Evolutionary conservation across 2,113 vertebrate species (phyloP), one percentile per base, ranked within the genome.

Genomic region (Mesocricetus auratus): DNA sequence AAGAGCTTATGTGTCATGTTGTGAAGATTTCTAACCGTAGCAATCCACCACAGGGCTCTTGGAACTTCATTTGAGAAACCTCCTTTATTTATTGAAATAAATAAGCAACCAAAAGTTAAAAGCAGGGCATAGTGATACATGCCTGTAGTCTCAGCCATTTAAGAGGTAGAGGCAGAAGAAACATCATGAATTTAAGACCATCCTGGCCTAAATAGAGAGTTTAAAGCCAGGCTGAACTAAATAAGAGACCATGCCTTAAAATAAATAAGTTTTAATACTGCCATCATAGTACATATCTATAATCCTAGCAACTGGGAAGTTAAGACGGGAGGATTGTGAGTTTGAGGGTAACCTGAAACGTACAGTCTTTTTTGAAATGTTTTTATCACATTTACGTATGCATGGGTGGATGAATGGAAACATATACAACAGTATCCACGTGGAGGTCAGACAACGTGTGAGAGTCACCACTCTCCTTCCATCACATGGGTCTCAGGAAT

Each of bases 1-100:
- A 92, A 90, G 68, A 92, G 39, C 31, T 91, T 83, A 91, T 29
- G 15, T 73, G 66, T n/a, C 90, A 81, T 56, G 10, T 88, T 96
- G 78, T 75, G 53, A 75, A 79, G 74, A 87, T 85, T 42, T 97
- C 90, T 94, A 89, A 82, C 58, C 81, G 19, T 26, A 60, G 62
- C 78, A 88, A 94, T 93, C 79, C 79, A 53, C 79, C 79, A 53
- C 60, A 94, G 87, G 69, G 71, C 95, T 81, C 60, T 89, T 33
- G 60, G 86, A 97, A 91, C 1, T 7, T 73, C 45, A 50, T 90
- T 77, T 90, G 47, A 97, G 53, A 96, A 39, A 90, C 39, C 86
- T 95, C 83, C 75, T 77, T 96, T 16, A 62, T 68, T 97, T 93
- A 94, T 68, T 93, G 68, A 89, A 75, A 64, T 13, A 75, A 62